Conservation (phyloP, 2,888 invertebrate genomes). For the Plutella xylostella region DNA sequence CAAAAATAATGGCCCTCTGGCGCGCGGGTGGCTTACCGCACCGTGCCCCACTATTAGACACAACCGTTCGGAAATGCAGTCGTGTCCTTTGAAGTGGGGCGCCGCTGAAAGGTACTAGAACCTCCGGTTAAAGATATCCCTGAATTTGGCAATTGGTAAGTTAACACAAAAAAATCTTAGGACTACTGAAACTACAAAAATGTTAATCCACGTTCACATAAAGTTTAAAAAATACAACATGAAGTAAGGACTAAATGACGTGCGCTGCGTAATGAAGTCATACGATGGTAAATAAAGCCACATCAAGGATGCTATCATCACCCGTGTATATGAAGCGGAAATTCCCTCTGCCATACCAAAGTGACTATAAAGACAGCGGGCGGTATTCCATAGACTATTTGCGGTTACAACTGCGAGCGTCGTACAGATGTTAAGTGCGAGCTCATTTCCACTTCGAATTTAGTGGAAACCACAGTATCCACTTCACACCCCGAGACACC, state of each 20-base stretch:
- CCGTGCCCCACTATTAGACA: no score
- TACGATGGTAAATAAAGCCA: background rate
- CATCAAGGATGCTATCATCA: background rate
- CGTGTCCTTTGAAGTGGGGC: no score
- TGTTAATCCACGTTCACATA: no score
- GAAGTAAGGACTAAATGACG: no score
- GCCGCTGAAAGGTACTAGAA: no score
- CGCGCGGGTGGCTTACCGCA: background rate
- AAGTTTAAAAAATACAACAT: no score
- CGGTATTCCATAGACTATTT: constrained; percentile 37
- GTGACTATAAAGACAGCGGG: constrained; percentile 31
- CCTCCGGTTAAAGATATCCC: no score
- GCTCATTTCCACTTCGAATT: constrained; percentile 54
- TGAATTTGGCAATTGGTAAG: no score
- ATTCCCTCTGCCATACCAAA: constrained; percentile 32
- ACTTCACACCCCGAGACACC: constrained; percentile 25
- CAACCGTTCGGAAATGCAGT: no score
- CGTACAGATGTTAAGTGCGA: constrained; percentile 39
- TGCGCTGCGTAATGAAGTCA: no score
- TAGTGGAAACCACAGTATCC: constrained; percentile 42
- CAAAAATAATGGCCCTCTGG: constrained; percentile 4
- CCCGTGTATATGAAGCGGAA: constrained; percentile 22
- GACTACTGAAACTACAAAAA: no score
- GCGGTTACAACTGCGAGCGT: constrained; percentile 42
- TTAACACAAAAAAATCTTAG: no score